Base-by-base conservation (phyloP, 2,888 invertebrate genomes). In the Hypercompe scribonia region DNA sequence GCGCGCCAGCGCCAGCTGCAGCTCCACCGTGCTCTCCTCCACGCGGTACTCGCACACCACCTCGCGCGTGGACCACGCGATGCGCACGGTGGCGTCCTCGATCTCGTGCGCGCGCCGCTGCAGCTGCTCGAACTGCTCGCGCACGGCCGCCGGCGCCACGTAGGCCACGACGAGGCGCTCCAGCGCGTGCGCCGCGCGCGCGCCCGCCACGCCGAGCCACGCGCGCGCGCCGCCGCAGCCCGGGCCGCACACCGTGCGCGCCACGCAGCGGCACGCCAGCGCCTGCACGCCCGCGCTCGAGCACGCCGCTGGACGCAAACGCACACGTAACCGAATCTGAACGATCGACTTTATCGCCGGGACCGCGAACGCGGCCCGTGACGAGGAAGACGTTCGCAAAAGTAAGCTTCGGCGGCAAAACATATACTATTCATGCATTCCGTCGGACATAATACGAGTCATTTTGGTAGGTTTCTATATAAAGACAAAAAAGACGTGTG, bases 21-120 rank as follows among this genome's bases (percentile, higher is more conserved):
- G 95, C 91, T 98, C 98, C 91, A 99, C 97, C 79, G 96, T 96
- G 0, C 97, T 97, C 80, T 98, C 98, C 86, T 98, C 99, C 80
- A 99, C 97, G 31, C 96, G 96, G 92, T 99, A 98, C 24, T 96
- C 96, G 33, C 99, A 98, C 58, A 97, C 94, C 67, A 99, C 97
- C 96, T 99, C 98, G 77, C 97, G 94, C 2, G 97, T 96, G 24
- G 97, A 96, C 75, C 96, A 96, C 86, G 97, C 97, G 33, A 98
- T 97, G 82, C 97, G 97, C 84, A 65, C 65, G 39, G 13, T 21
- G 34, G 68, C 50, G 68, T 58, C 68, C 1, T 7, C n/a, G n/a
- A 68, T 24, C 61, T 61, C 61, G 28, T 28, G 28, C 28, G 61
- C 61, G 24, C 64, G 34, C 24, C 34, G 34, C 64, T 64, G 34